Base-by-base conservation (phyloP, 2,797 vertebrate species). In the Aphelocoma californica region DNA sequence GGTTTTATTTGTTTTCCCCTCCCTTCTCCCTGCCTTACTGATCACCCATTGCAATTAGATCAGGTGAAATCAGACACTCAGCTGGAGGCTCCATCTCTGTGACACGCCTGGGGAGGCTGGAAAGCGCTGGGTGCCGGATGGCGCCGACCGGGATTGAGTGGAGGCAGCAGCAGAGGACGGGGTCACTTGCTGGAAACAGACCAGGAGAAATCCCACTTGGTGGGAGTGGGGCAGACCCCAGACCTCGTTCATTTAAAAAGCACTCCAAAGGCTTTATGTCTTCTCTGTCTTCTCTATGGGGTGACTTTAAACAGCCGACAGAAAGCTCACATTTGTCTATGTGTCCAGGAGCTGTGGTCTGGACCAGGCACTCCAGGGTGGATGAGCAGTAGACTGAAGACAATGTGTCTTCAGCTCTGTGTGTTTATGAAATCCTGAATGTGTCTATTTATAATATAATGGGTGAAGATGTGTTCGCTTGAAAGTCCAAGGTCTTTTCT, bases 401-500 rank as follows among this genome's bases (percentile, higher is more conserved):
- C 92, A 62, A 10, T 4, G 21, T 71, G 24, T 86, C 88, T 86
- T 92, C 71, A 73, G 50, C 77, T 88, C 83, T 58, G 21, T 44
- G 64, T 92, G 51, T 90, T 95, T 86, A 48, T 78, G 69, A 91
- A 77, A 65, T 90, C 87, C 93, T 61, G 62, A 36, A 75, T 53
- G 51, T 75, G 40, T 62, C 90, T 92, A 54, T 94, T 92, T 90
- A 51, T 86, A 81, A 75, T 88, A 71, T 51, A 90, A 92, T 86
- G 88, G 70, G 77, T 95, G 90, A 86, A 93, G 70, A 81, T 0
- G 3, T 61, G 57, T 86, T 90, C 0, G 0, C 72, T 92, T 92
- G 87, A 40, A 88, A 94, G 92, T 45, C 50, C 92, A 79, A 34
- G 36, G 89, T 77, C 72, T 94, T 96, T 96, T 95, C 92, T 88